Conservation (phyloP, 2,797 vertebrate species). For the Syngnathus acus region DNA sequence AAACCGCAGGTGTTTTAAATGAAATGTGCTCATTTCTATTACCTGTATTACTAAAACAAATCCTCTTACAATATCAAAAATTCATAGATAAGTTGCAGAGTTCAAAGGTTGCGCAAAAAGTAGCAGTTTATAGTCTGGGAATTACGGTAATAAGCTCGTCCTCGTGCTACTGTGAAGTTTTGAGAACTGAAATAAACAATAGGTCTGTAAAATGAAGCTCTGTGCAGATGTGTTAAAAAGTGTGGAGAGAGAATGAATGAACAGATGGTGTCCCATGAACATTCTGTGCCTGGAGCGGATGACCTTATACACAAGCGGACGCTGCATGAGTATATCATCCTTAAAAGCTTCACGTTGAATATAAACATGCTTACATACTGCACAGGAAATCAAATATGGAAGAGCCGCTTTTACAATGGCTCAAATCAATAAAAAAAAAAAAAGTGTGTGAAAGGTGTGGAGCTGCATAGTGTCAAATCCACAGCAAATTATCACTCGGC, state of each 20-base stretch:
- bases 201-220: background rate
- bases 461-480: constrained; percentile 2
- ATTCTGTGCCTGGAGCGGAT: background rate
- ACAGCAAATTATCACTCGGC: background rate
- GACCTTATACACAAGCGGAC: background rate
- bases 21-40: too few species aligned
- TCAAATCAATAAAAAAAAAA: background rate
- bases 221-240: background rate
- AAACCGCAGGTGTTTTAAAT: too few species aligned
- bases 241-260: background rate
- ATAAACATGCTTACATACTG: background rate
- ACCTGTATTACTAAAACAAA: too few species aligned
- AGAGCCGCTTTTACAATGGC: background rate
- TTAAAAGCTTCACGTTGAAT: background rate
- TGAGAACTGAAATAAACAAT: background rate
- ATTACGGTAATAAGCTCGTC: too few species aligned
- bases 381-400: background rate
- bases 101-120: too few species aligned
- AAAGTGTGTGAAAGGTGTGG: constrained; percentile 6
- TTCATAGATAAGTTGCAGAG: too few species aligned
- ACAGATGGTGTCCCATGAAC: background rate
- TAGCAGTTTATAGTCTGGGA: too few species aligned
- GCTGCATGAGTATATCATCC: background rate
- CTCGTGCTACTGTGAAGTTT: background rate
- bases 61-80: too few species aligned